These are phyloP conservation scores for Diplodus sargus DNA, from an alignment of 2,797 vertebrate species.

Conservation along the genomic window DNA sequence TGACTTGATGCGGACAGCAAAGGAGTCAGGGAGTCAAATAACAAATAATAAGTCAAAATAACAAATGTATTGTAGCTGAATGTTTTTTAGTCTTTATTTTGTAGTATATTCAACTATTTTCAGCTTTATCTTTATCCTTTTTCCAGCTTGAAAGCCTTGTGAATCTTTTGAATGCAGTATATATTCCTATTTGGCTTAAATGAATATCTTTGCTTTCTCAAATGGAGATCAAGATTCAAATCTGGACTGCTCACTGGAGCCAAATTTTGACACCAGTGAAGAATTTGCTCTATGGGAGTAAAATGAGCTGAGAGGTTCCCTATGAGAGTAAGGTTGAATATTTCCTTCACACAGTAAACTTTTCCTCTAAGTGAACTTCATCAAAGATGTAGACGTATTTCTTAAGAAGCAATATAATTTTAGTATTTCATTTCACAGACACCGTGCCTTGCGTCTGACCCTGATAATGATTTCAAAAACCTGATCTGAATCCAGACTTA, in stretches of 20 bases:
- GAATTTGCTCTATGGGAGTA: slow-evolving; percentile 58
- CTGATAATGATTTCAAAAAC: neutral
- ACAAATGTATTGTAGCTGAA: neutral
- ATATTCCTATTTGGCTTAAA: slow-evolving; percentile 19
- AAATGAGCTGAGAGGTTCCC: slow-evolving; percentile 36
- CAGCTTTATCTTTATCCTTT: neutral
- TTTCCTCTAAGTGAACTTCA: slow-evolving; percentile 8
- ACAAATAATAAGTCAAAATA: too few species aligned
- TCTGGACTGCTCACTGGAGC: slow-evolving; percentile 23
- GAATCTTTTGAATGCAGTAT: slow-evolving; percentile 4
- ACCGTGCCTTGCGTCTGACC: neutral
- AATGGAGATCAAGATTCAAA: slow-evolving; percentile 39
- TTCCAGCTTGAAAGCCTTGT: slow-evolving; percentile 2
- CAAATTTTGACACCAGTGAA: slow-evolving; percentile 16
- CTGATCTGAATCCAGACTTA: slow-evolving; percentile 6
- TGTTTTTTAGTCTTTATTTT: neutral
- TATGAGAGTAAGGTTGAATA: slow-evolving; percentile 21
- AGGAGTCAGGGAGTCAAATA: neutral
- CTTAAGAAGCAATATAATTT: neutral
- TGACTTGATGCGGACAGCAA: neutral
- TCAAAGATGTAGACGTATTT: neutral
- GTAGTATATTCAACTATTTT: neutral
- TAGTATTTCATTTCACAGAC: slow-evolving; percentile 2
- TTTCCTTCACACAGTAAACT: slow-evolving; percentile 6
- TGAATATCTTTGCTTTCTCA: slow-evolving; percentile 7